These are phyloP conservation scores for Typhlichthys subterraneus DNA, from an alignment of 2,797 vertebrate species.

Conservation along the genomic window DNA sequence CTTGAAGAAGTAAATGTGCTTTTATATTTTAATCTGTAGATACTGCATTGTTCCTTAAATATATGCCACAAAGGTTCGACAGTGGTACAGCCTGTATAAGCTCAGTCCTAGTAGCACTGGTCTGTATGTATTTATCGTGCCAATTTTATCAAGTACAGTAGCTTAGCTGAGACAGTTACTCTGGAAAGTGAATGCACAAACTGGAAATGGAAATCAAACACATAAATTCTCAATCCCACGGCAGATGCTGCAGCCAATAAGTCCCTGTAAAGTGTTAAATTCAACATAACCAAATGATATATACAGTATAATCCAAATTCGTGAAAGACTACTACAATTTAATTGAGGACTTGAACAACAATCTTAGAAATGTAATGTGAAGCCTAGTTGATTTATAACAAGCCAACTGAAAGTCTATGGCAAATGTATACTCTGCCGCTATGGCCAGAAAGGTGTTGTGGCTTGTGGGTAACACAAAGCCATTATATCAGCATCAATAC, in stretches of 20 bases:
- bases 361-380: no score
- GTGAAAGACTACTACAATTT: no score
- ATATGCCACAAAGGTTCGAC: not conserved
- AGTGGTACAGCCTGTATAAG: not conserved
- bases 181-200: constrained; percentile 41
- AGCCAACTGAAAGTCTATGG: no score
- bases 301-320: no score
- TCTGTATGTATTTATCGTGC: constrained; percentile 38
- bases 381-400: no score
- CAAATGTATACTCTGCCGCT: not conserved
- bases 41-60: not conserved
- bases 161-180: constrained; percentile 21
- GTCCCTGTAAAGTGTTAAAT: constrained; percentile 19
- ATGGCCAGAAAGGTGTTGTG: not conserved
- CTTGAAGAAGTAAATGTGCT: no score
- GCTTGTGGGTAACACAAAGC: not conserved
- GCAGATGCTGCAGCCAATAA: not conserved
- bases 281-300: no score
- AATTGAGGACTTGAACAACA: no score
- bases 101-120: constrained; percentile 1
- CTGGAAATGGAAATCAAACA: constrained; percentile 46
- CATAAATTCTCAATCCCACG: constrained; percentile 37
- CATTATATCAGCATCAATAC: constrained; percentile 2
- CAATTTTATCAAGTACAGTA: constrained; percentile 42
- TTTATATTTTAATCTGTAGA: no score